These are phyloP conservation scores for Punctoribates punctum DNA, from an alignment of 2,888 invertebrate species.

Conservation along the genomic window DNA sequence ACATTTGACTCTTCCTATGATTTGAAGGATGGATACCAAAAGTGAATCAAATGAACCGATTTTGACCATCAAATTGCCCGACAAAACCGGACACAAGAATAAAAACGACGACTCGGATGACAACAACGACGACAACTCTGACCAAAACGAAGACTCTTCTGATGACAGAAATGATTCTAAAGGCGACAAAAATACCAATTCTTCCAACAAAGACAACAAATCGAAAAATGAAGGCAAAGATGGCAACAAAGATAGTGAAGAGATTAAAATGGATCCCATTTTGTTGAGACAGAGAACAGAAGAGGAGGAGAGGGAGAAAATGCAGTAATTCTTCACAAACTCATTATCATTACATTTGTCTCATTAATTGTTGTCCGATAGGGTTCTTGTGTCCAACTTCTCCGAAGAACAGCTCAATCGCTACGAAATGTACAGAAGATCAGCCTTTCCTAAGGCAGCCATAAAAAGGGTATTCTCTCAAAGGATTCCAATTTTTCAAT, in stretches of 20 bases:
- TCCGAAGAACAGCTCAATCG: slow-evolving; percentile 96
- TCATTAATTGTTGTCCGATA: slow-evolving; percentile 55
- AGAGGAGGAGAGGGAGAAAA: slow-evolving; percentile 90
- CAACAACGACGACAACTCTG: neutral
- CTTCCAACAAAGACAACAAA: slow-evolving; percentile 4
- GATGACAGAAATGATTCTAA: neutral
- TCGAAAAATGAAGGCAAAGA: slow-evolving; percentile 1
- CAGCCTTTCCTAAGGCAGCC: slow-evolving; percentile 96
- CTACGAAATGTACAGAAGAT: slow-evolving; percentile 94
- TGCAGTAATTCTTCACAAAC: slow-evolving; percentile 70
- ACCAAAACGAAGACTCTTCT: neutral
- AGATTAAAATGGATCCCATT: slow-evolving; percentile 15
- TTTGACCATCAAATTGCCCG: slow-evolving; percentile 32
- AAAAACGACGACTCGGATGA: neutral
- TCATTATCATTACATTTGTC: neutral
- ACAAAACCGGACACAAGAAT: neutral
- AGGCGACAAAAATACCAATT: neutral
- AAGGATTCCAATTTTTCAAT: too few relatives aligned
- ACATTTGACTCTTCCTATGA: too few relatives aligned
- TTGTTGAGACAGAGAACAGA: slow-evolving; percentile 70
- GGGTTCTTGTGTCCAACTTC: slow-evolving; percentile 95
- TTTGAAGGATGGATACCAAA: neutral
- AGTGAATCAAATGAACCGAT: slow-evolving; percentile 13
- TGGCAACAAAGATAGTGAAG: slow-evolving; percentile 1
- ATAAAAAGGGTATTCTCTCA: slow-evolving; percentile 70